Base-by-base conservation (phyloP, 1,140 invertebrate genomes). In the Brachionus paranguensis region DNA sequence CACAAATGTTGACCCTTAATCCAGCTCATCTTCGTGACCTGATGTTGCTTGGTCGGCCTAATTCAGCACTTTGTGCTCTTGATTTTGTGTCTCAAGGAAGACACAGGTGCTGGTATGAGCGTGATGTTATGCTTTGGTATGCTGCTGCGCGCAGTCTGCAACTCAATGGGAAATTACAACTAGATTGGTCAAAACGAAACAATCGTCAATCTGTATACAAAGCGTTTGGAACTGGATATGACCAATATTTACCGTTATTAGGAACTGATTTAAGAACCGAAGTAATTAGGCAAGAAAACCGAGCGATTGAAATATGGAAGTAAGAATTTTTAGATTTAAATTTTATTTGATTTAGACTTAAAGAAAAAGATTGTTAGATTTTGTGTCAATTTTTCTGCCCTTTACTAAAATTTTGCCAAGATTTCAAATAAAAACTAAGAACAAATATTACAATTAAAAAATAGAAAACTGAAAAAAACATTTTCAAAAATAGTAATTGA, bases 21-120 rank as follows among this genome's bases (percentile, higher is more conserved):
- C 65, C 65, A 33, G 65, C 65, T 68, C 27, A 68, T 68, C 17
- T 68, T 11, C 27, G 65, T 33, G 65, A 68, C 65, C 33, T 68
- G 3, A 68, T 68, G 65, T 68, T 68, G n/a, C 33, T 68, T 68
- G 65, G 65, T n/a, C 0, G 65, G 24, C 65, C 65, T 24, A 68
- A 68, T 68, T 68, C 65, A 12, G 65, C 65, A 3, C 65, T 68
- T 41, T 68, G 65, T 68, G 65, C 65, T 68, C 65, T 68, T 68
- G 65, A 68, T 68, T 68, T 68, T 68, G 65, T 68, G 2, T 68
- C 65, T 10, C 65, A 68, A 33, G 65, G 65, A 14, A 68, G 65
- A 33, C 65, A 68, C 24, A 29, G 65, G 33, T 68, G 65, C 17
- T 68, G 65, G 65, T 33, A 29, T 33, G 65, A 68, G n/a, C 65